Evolutionary conservation across 2,113 vertebrate species (phyloP), one percentile per base, ranked within the genome.

Genomic region (Murina feae): DNA sequence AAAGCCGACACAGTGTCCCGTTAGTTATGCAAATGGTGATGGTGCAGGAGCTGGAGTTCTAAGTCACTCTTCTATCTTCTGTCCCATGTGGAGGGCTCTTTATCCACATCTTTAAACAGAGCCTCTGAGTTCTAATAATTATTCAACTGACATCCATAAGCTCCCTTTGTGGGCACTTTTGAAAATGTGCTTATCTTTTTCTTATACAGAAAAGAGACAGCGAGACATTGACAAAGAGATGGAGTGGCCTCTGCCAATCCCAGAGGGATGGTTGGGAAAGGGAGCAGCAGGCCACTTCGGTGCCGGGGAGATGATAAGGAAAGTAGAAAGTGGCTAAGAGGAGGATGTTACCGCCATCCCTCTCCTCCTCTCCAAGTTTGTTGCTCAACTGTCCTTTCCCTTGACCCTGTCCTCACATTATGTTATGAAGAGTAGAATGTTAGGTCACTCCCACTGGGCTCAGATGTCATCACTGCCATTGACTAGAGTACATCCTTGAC

Each of bases 141-240:
- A 95, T 97, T 97, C 95, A 87, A 53, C 91, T 93, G 95, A 89
- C 96, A 97, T 85, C 82, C 7, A 95, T 94, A 95, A 97, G 90
- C 94, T 55, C 68, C 80, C 87, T 97, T 96, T 97, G 96, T 97
- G 35, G 63, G 65, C 39, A 51, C 51, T 93, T 97, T 96, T 96
- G 86, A 97, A 97, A 97, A 97, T 85, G 80, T 97, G 94, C 96
- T 97, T 98, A 98, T 97, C 96, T 97, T 95, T 96, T 90, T 96
- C 92, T 95, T 88, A 95, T 92, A 84, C 81, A 95, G 79, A 94
- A 96, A 60, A 93, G 72, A 94, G 65, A 14, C 28, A 90, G 42
- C 94, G 44, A 93, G 94, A 89, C 96, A 91, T 66, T 66, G 68
- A 95, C 95, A 90, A 78, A 95, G 72, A 94, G 78, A 90, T 72